Base-by-base conservation (phyloP, 2,113 vertebrate species). In the Lycaon pictus region DNA sequence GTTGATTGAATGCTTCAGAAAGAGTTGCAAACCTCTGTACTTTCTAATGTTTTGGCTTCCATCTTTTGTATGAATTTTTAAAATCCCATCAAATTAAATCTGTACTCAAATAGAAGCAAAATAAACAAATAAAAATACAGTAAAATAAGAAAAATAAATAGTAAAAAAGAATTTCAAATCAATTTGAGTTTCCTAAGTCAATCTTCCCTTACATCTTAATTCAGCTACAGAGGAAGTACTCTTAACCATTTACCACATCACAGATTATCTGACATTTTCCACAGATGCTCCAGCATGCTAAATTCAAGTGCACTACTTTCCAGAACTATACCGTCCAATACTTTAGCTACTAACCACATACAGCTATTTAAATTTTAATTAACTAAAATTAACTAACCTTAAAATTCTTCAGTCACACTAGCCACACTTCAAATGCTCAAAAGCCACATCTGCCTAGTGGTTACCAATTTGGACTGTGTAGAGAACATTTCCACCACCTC, bases 341-440 rank as follows among this genome's bases (percentile, higher is more conserved):
- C 3, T 25, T 37, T 93, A 77, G 20, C 22, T 51, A 72, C 16
- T n/a, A 91, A 8, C 12, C 53, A 92, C 53, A 74, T 25, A 3
- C 3, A 92, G 20, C 16, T 89, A 81, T 56, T 89, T 93, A 95
- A 71, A 23, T 90, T 76, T 85, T 37, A 96, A 29, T 53, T 67
- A 43, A 92, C 62, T 87, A 53, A 95, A 74, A 87, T 91, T 65
- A 97, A 35, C 67, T 82, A 87, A 67, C 96, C 80, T 62, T 86
- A 90, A 88, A 71, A 17, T 83, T 67, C 35, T 90, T 94, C 20
- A 77, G 3, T 97, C 58, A 81, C 22, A 65, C 2, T 88, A 80
- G n/a, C 48, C 7, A 62, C 7, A 77, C 69, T 94, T 92, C 48
- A 84, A n/a, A 7, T 60, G 13, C 32, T 48, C 58, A 53, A 7